These are phyloP conservation scores for Taxidea taxus DNA, from an alignment of 2,113 vertebrate genomes.

Conservation along the genomic window DNA sequence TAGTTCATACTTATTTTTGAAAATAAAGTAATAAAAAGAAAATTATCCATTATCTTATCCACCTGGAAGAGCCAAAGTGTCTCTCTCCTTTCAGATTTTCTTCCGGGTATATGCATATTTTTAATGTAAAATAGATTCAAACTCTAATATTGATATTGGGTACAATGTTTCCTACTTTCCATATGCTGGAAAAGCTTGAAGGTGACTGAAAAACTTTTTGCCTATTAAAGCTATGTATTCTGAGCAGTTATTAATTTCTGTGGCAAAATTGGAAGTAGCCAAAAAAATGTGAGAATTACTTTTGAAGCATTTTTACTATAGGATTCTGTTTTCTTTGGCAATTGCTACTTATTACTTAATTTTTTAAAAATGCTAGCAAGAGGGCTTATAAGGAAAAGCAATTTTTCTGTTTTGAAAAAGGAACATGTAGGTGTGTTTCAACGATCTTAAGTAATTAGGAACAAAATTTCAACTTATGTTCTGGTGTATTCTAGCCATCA, in stretches of 20 bases:
- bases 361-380: not conserved
- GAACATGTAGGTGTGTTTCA: not conserved
- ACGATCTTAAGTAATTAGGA: constrained; percentile 20
- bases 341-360: not conserved
- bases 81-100: not conserved
- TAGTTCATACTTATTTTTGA: not conserved
- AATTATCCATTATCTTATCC: not conserved
- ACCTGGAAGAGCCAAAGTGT: not conserved
- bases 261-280: not conserved
- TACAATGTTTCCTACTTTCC: not conserved
- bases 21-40: constrained; percentile 23
- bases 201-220: not conserved
- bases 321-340: constrained; percentile 20
- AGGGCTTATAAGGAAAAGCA: not conserved
- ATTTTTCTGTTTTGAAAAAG: constrained; percentile 29
- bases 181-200: not conserved
- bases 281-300: constrained; percentile 12
- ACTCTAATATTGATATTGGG: not conserved
- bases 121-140: not conserved
- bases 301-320: not conserved
- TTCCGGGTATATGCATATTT: not conserved
- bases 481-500: not conserved
- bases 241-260: not conserved
- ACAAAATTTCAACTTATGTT: not conserved
- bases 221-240: not conserved